These are phyloP conservation scores for Ferdinandea cuprea DNA, from an alignment of 2,888 invertebrate genomes.

Conservation along the genomic window DNA sequence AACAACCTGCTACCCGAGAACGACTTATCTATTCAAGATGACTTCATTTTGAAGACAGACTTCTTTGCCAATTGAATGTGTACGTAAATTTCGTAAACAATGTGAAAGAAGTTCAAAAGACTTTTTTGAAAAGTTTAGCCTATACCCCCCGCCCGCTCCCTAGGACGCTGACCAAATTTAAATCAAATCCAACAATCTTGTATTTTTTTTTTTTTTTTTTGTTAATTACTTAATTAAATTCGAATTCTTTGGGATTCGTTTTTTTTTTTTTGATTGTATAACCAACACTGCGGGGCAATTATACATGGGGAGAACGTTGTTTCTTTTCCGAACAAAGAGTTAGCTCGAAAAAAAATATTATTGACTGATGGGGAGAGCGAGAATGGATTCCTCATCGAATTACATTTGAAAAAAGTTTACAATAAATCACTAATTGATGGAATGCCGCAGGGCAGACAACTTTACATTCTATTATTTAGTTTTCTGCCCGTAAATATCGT, in stretches of 20 bases:
- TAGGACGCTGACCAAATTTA: not conserved
- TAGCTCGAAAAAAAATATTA: slow-evolving; percentile 39
- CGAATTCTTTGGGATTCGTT: slow-evolving; percentile 44
- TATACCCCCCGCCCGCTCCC: not conserved
- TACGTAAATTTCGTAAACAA: slow-evolving; percentile 1
- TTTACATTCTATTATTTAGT: slow-evolving; percentile 46
- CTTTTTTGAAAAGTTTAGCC: slow-evolving; percentile 44
- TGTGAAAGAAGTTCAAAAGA: slow-evolving; percentile 50
- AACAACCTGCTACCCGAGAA: slow-evolving; percentile 38
- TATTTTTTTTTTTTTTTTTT: slow-evolving; percentile 26
- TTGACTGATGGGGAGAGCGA: slow-evolving; percentile 24
- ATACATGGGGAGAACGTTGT: not conserved
- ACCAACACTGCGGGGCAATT: slow-evolving; percentile 34
- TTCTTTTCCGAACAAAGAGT: slow-evolving; percentile 27
- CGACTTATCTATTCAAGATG: slow-evolving; percentile 52
- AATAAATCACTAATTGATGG: slow-evolving; percentile 70
- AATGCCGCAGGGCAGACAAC: slow-evolving; percentile 64
- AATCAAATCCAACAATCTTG: slow-evolving; percentile 22
- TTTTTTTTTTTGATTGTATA: slow-evolving; percentile 21
- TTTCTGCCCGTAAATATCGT: slow-evolving; percentile 21
- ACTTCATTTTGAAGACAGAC: slow-evolving; percentile 51
- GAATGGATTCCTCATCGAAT: slow-evolving; percentile 46
- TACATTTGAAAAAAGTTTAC: slow-evolving; percentile 46
- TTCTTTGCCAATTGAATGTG: slow-evolving; percentile 56
- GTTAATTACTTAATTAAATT: slow-evolving; percentile 70